Evolutionary conservation across 1,140 invertebrate genomes (phyloP).

Genomic region (Anastrepha ludens): DNA sequence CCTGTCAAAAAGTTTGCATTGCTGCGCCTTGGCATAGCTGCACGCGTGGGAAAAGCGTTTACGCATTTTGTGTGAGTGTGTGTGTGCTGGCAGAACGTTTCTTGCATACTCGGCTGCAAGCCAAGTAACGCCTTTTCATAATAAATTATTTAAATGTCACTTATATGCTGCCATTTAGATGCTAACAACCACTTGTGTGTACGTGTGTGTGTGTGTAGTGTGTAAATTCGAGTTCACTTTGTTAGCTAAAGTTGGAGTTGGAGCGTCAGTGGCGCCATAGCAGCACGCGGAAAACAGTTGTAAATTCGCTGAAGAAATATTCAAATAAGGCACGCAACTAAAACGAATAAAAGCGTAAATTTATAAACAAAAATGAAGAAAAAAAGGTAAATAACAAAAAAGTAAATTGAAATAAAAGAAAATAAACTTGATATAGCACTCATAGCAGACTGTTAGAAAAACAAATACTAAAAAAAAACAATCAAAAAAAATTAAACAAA

Average conservation of each 20-base stretch:
- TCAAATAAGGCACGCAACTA: not conserved
- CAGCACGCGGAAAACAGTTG: not conserved
- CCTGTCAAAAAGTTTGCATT: not conserved
- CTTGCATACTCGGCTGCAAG: slow-evolving; percentile 9
- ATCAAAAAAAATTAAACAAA: not conserved
- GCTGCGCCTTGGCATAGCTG: slow-evolving; percentile 28
- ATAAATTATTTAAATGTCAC: slow-evolving; percentile 46
- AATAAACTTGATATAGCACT: too few species aligned
- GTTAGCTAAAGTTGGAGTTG: slow-evolving; percentile 8
- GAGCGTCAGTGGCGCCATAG: slow-evolving; percentile 6
- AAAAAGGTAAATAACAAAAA: not conserved
- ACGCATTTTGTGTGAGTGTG: not conserved
- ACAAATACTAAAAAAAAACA: too few species aligned
- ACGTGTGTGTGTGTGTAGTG: not conserved
- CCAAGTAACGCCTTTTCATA: slow-evolving; percentile 42
- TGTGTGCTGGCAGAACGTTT: not conserved
- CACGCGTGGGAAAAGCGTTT: slow-evolving; percentile 44
- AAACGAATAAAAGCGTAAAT: not conserved
- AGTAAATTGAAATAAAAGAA: not conserved
- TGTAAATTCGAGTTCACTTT: slow-evolving; percentile 1
- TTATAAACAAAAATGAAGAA: not conserved
- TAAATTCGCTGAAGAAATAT: not conserved
- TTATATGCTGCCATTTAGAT: slow-evolving; percentile 10
- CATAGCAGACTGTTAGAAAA: too few species aligned
- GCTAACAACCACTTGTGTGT: not conserved